These are phyloP conservation scores for Pristionchus arcanus DNA, from an alignment of 2,888 invertebrate genomes.

Conservation along the genomic window DNA sequence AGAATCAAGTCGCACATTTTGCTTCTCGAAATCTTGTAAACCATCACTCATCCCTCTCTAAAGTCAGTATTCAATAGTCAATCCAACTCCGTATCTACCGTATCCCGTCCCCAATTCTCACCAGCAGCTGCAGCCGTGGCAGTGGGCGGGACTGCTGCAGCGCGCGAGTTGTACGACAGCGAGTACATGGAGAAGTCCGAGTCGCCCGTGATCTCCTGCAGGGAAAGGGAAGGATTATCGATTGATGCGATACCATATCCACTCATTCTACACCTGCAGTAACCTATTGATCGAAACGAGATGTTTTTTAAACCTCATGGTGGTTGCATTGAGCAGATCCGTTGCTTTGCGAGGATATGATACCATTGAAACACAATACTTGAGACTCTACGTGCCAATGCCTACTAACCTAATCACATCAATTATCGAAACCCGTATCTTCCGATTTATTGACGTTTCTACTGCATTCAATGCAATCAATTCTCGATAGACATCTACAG, in stretches of 20 bases:
- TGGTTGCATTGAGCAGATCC: too few relatives aligned
- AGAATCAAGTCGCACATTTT: too few relatives aligned
- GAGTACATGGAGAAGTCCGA: conserved; percentile 73
- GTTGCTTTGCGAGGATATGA: too few relatives aligned
- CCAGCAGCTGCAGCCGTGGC: conserved; percentile 38
- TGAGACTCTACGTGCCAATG: too few relatives aligned
- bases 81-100: background rate
- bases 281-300: too few relatives aligned
- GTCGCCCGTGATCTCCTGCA: conserved; percentile 76
- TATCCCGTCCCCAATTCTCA: background rate
- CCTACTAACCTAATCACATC: too few relatives aligned
- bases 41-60: background rate
- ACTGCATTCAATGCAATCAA: background rate
- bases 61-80: background rate
- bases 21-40: too few relatives aligned
- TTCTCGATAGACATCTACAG: background rate
- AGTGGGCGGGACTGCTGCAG: conserved; percentile 6
- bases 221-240: background rate
- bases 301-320: too few relatives aligned
- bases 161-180: conserved; percentile 60
- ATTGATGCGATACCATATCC: background rate
- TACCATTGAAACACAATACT: too few relatives aligned
- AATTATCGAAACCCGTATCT: too few relatives aligned
- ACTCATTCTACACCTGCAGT: too few relatives aligned
- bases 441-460: background rate